Evolutionary conservation across 2,797 vertebrate species (phyloP).

Genomic region (Orestias chungarensis): DNA sequence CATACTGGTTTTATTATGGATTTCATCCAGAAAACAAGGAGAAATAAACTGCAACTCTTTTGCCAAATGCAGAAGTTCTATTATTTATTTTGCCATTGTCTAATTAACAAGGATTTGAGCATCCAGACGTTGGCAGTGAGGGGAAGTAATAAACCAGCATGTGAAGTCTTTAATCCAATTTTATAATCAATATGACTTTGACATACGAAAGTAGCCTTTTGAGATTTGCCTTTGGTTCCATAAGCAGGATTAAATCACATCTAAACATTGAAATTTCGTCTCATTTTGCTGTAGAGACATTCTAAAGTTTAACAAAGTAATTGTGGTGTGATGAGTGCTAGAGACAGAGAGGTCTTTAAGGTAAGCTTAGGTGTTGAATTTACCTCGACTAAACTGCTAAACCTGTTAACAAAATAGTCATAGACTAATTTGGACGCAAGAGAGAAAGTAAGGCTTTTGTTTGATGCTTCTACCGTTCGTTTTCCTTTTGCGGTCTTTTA

Average conservation of each 20-base stretch:
- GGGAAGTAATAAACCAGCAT: constrained; percentile 10
- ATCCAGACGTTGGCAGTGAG: not conserved
- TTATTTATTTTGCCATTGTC: not conserved
- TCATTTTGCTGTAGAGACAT: not conserved
- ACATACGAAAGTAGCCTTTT: not conserved
- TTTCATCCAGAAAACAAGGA: not conserved
- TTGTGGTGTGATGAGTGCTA: not conserved
- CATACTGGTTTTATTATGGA: not conserved
- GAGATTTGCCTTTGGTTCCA: constrained; percentile 1
- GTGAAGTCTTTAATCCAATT: constrained; percentile 3
- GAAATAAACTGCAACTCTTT: not conserved
- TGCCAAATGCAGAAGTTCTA: not conserved
- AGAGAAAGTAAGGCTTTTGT: not conserved
- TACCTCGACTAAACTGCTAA: not conserved
- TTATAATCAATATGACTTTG: not conserved
- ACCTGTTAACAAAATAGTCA: not conserved
- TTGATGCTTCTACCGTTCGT: too few species aligned
- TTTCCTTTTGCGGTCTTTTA: too few species aligned
- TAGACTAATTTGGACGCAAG: not conserved
- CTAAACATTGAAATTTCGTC: not conserved
- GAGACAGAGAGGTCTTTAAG: not conserved
- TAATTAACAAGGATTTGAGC: not conserved
- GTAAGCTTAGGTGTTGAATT: not conserved
- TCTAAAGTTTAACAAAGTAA: not conserved
- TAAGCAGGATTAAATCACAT: constrained; percentile 4